Base-by-base conservation (phyloP, 2,113 vertebrate species). In the Penelope pileata region DNA sequence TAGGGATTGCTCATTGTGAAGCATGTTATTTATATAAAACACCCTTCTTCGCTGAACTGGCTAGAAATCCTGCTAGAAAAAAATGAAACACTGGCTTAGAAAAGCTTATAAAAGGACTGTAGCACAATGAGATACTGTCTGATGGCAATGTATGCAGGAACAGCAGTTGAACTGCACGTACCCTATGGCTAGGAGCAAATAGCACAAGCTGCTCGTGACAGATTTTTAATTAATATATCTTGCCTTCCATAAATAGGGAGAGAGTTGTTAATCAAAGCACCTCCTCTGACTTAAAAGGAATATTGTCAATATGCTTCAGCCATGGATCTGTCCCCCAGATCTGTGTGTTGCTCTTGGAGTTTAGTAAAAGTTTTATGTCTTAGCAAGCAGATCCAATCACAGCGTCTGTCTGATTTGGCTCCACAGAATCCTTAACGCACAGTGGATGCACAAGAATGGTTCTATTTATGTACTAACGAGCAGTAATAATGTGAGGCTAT, bases 201-300 rank as follows among this genome's bases (percentile, higher is more conserved):
- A 95, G 68, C 88, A 93, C 90, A 96, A 95, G 88, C 88, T 96
- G 88, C 76, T 96, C 74, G 50, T 48, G 83, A 78, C 76, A 94
- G 92, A 86, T 92, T 96, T 96, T 96, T 96, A 94, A 97, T 94
- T 96, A 96, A 88, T 73, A 78, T 84, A 70, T 84, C 75, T 88
- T 90, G 48, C 86, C 30, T 90, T 69, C 77, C 85, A 74, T 62
- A 78, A 34, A 78, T 7, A 76, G 40, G 82, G 56, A 81, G 47
- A 12, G 56, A 92, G 68, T 36, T 93, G 88, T 93, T 91, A 91
- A 91, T 56, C 82, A 94, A 75, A 91, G 66, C 56, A 93, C 19
- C 10, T 48, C 75, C 45, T 84, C 74, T 72, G 79, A 73, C 34
- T 88, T 75, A 63, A 26, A 86, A 51, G 40, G 43, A 72, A 13